A percentile compares a stretch with the other conserved stretches of the same genome.
These are phyloP conservation scores for Chlorodrepanis virens DNA, from an alignment of 2,113 vertebrate genomes.

Conservation along the genomic window DNA sequence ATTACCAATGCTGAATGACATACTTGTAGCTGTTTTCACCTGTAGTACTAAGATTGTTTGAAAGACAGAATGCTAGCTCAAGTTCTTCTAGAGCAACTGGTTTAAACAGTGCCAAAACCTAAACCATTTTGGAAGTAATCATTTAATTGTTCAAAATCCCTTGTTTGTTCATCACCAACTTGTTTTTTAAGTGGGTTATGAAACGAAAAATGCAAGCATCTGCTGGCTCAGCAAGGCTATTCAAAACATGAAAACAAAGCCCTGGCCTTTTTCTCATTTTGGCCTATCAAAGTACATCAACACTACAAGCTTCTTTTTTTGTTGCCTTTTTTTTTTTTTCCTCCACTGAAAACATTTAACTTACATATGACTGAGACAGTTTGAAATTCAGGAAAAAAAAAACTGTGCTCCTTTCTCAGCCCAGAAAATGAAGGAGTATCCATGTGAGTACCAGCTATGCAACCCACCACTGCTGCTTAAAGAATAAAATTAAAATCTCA, in stretches of 20 bases:
- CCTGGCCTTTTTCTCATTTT: neutral
- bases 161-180: neutral
- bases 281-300: neutral
- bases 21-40: neutral
- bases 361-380: neutral
- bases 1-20: neutral
- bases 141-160: neutral
- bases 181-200: neutral
- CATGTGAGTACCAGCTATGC: accelerated
- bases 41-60: neutral
- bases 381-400: neutral
- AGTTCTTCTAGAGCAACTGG: neutral
- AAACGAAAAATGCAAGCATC: neutral
- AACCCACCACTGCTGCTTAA: neutral
- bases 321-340: neutral
- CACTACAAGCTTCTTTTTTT: neutral
- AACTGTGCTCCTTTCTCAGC: neutral
- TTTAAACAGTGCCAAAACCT: neutral
- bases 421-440: neutral
- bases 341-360: neutral
- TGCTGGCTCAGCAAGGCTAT: conserved; percentile 9
- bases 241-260: neutral
- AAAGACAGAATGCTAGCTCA: neutral
- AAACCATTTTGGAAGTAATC: neutral
- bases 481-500: neutral